Conservation (phyloP, 2,797 vertebrate genomes). For the Acrossocheilus fasciatus region DNA sequence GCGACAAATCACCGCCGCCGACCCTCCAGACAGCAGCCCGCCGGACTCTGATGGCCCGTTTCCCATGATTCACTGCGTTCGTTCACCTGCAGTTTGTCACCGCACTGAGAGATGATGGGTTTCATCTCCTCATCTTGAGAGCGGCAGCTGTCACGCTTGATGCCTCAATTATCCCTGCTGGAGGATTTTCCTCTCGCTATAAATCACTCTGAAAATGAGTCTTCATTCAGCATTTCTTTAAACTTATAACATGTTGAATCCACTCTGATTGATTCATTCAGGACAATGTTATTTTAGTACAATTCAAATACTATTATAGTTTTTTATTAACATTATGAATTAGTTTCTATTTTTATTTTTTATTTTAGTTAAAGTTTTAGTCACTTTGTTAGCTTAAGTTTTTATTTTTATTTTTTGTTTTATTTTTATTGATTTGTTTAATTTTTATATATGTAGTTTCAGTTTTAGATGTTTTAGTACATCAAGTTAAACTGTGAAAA, state of each 20-base stretch:
- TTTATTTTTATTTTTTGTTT: too few species aligned
- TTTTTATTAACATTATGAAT: background rate
- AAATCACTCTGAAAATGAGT: background rate
- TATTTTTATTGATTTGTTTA: too few species aligned
- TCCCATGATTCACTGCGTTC: constrained; percentile 60
- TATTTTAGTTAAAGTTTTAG: too few species aligned
- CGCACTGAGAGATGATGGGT: constrained; percentile 20
- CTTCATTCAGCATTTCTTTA: background rate
- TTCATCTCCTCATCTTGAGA: constrained; percentile 36
- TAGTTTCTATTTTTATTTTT: too few species aligned
- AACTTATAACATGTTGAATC: background rate
- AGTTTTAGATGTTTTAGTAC: background rate
- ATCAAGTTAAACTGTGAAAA: too few species aligned
- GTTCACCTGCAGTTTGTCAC: constrained; percentile 37
- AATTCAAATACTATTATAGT: background rate
- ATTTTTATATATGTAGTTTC: background rate
- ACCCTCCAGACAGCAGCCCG: constrained; percentile 48
- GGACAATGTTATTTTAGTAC: background rate
- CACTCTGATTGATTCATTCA: background rate
- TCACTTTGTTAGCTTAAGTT: too few species aligned
- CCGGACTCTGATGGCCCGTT: constrained; percentile 51
- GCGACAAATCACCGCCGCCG: constrained; percentile 62
- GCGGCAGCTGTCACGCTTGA: constrained; percentile 31
- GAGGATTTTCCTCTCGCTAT: background rate
- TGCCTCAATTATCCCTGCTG: constrained; percentile 1